Base-by-base conservation (phyloP, 2,113 vertebrate species). In the western clawed frog (Xenopus tropicalis) region DNA sequence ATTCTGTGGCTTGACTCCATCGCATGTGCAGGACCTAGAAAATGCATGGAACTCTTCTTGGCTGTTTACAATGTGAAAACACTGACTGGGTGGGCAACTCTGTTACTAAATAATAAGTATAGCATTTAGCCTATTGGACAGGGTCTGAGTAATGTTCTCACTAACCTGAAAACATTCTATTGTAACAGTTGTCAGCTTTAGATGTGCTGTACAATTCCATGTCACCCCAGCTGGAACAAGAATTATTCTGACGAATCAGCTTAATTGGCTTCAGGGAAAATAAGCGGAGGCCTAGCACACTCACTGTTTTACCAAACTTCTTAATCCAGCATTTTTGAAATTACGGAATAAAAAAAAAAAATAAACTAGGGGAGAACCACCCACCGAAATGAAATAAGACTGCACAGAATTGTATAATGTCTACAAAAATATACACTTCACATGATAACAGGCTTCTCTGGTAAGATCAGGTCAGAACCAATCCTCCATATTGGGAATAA, bases 111-210 rank as follows among this genome's bases (percentile, higher is more conserved):
- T 2, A 24, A 51, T 12, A 24, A n/a, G 19, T 24, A 54, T 19
- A 54, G 46, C 46, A 24, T 25, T 54, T 69, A 54, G 66, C 48
- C 11, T 37, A 56, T 11, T 69, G 51, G 56, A 56, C 25, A 56
- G 51, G 12, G 19, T 17, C 54, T 22, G 21, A 25, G 54, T 52
- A 54, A 52, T 54, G 17, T 37, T 16, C 14, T n/a, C 24, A 12
- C 3, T 56, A 51, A 57, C 51, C 66, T 69, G 23, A 57, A 69
- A 69, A 17, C 66, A 56, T 56, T 69, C 24, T 69, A 56, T 56
- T 69, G 29, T 69, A 24, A 56, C 23, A 19, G 17, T 56, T 19
- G 51, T 37, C 17, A 52, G 54, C 22, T 54, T 54, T 24, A 25
- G 46, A 52, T 54, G 19, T 68, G 48, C 48, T 54, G 48, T 17